A percentile compares a stretch with the other conserved stretches of the same genome.
phyloP scores from a whole-genome alignment of 1,140 invertebrate species.

The Cotesia chilonis region DNA sequence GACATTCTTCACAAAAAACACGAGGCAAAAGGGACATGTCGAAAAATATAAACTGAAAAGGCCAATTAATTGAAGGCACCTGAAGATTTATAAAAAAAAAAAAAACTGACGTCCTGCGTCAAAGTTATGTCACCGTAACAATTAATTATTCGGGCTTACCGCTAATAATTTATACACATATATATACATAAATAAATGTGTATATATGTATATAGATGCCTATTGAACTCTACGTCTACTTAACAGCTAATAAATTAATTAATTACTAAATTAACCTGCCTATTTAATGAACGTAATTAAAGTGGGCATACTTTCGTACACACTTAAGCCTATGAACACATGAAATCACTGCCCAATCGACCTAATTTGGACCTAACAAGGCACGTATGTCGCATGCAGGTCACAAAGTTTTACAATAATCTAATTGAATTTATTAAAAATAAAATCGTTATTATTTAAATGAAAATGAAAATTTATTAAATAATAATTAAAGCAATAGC shows the following conservation, averaged over 20 bases:
- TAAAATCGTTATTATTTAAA: neutral
- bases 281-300: slow-evolving; percentile 42
- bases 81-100: slow-evolving; percentile 33
- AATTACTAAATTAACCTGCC: slow-evolving; percentile 37
- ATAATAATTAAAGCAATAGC: neutral
- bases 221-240: slow-evolving; percentile 21
- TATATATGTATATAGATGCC: slow-evolving; percentile 16
- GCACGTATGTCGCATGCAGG: slow-evolving; percentile 54
- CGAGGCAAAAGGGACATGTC: too few species aligned
- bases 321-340: slow-evolving; percentile 67
- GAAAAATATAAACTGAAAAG: neutral
- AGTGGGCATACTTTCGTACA: slow-evolving; percentile 51
- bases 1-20: too few species aligned
- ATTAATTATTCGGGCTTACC: neutral
- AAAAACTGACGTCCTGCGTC: slow-evolving; percentile 63
- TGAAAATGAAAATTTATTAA: neutral
- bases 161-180: too few species aligned
- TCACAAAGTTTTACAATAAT: slow-evolving; percentile 2
- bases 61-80: slow-evolving; percentile 37
- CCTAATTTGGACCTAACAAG: slow-evolving; percentile 63
- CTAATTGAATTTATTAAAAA: slow-evolving; percentile 3
- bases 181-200: too few species aligned
- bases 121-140: slow-evolving; percentile 42
- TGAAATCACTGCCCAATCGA: slow-evolving; percentile 67
- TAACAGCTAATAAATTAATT: slow-evolving; percentile 28